Evolutionary conservation across 2,797 vertebrate genomes (phyloP), one percentile per base, ranked within the genome.

Genomic region (Ctenopoma kingsleyae): DNA sequence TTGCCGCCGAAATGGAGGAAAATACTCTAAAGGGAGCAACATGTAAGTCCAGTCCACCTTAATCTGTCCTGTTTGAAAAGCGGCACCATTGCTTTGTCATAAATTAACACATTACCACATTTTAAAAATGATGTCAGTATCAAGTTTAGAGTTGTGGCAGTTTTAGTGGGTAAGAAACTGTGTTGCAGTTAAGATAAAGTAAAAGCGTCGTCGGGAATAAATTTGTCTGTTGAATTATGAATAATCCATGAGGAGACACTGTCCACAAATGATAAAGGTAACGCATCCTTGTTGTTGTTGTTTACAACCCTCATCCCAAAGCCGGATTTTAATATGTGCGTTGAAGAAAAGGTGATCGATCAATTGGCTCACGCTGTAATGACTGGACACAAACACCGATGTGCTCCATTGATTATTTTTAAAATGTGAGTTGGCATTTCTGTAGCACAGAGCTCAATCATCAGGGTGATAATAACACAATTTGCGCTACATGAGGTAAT

Each of bases 401-500:
- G 2, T 22, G 50, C 9, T 36, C 3, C 10, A 12, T 12, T 36
- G 41, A 16, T 44, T 10, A 20, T 32, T 53, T 15, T 23, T 17
- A 6, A 36, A 36, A 19, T 0, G 38, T 1, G 3, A 32, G 52
- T 53, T 63, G 16, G 5, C 47, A 6, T 23, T 61, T 60, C 19
- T 60, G 49, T 9, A 2, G 17, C 58, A 49, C 27, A 57, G 25
- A 70, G 63, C 59, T 73, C 67, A 58, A 38, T 36, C 58, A 30
- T 57, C 67, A 61, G 51, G 61, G 58, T 78, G 67, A 78, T 83
- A 57, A 87, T 81, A 86, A 87, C 71, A 81, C 85, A 89, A 77
- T 86, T 84, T 78, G 72, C 40, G 43, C 60, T 78, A 54, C 84
- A 90, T 91, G 90, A 91, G 88, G 88, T 92, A 87, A 91, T 90